Conservation (phyloP, 2,888 invertebrate genomes). For the Lepas anatifera region DNA sequence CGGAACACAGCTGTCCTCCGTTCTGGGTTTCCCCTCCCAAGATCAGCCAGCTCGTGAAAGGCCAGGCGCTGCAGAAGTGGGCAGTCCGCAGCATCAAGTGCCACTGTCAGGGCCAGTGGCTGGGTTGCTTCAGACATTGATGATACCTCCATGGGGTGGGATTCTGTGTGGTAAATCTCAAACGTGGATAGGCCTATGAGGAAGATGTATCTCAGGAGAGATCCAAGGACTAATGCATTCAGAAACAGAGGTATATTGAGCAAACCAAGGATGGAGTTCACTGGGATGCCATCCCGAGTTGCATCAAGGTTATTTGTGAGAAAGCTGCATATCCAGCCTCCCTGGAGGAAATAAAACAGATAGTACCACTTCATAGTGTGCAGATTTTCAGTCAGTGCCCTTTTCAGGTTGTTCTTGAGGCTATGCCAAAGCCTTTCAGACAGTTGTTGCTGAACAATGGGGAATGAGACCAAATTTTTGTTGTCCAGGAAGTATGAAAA, state of each 20-base stretch:
- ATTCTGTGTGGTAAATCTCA: neutral
- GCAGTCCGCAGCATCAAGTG: neutral
- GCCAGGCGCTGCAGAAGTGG: neutral
- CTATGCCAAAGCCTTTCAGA: neutral
- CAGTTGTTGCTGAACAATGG: neutral
- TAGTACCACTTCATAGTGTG: neutral
- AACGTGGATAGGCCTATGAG: neutral
- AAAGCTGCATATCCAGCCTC: neutral
- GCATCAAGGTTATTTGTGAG: neutral
- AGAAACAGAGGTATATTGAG: neutral
- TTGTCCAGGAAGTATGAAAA: neutral
- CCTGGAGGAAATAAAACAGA: neutral
- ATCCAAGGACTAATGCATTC: neutral
- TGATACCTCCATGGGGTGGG: neutral
- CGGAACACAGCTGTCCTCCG: neutral
- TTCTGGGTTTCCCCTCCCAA: neutral
- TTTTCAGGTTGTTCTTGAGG: neutral
- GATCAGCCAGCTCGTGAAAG: neutral
- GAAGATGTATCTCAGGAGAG: neutral
- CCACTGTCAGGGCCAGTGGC: neutral
- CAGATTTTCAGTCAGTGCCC: neutral
- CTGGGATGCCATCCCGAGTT: neutral
- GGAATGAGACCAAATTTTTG: neutral
- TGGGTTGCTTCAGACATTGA: neutral
- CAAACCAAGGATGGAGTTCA: neutral